phyloP scores from a whole-genome alignment of 2,888 invertebrate genomes.

The Phasia obesa region DNA sequence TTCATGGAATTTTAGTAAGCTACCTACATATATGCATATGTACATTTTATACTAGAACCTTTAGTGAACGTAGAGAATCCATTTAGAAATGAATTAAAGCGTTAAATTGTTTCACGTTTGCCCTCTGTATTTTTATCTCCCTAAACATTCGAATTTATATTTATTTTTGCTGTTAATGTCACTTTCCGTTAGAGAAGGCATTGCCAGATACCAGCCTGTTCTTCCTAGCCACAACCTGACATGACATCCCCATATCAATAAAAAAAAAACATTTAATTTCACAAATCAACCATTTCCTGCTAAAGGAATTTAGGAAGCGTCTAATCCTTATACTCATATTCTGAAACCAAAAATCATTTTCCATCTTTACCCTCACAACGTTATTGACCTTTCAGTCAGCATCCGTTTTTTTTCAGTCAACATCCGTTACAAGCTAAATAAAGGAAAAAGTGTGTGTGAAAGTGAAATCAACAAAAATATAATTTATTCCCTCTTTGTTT shows the following conservation, averaged over 20 bases:
- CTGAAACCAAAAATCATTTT: slow-evolving; percentile 8
- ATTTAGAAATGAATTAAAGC: neutral
- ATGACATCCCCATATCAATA: neutral
- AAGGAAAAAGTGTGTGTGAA: slow-evolving; percentile 15
- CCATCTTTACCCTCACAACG: neutral
- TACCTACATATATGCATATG: too few relatives aligned
- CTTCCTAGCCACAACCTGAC: neutral
- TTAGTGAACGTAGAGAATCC: neutral
- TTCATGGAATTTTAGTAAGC: too few relatives aligned
- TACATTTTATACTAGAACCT: neutral
- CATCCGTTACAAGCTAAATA: slow-evolving; percentile 22
- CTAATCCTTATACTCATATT: neutral
- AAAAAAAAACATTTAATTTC: slow-evolving; percentile 37
- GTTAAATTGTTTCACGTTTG: too few relatives aligned
- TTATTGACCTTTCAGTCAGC: neutral
- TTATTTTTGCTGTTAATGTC: too few relatives aligned
- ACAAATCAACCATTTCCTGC: slow-evolving; percentile 62
- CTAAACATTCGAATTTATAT: too few relatives aligned
- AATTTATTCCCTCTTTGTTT: neutral
- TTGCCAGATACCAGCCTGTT: neutral
- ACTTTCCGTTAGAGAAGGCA: neutral
- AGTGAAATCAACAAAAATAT: neutral
- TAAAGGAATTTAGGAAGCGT: slow-evolving; percentile 1
- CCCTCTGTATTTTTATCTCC: too few relatives aligned
- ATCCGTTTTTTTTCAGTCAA: neutral